Conservation (phyloP, 2,113 vertebrate genomes). For the Lagenorhynchus albirostris region DNA sequence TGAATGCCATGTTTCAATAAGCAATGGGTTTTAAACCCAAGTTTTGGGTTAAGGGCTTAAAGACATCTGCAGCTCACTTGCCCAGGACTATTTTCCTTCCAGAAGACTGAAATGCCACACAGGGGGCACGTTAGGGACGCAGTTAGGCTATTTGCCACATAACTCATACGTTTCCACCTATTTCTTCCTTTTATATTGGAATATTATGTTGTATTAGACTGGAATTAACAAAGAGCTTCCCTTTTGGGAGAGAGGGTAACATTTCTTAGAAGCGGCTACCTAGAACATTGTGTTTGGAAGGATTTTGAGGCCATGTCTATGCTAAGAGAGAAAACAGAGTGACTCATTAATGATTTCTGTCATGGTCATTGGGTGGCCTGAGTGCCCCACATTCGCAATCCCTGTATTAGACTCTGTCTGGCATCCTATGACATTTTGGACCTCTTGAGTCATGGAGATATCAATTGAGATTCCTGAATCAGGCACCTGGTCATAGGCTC, state of each 20-base stretch:
- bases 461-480: background rate
- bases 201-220: background rate
- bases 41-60: background rate
- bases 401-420: background rate
- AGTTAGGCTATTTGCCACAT: background rate
- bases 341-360: background rate
- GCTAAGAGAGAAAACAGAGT: background rate
- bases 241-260: background rate
- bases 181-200: background rate
- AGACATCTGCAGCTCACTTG: background rate
- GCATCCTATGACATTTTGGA: background rate
- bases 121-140: background rate
- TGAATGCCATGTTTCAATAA: slow-evolving; percentile 14
- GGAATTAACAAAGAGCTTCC: background rate
- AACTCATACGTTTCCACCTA: background rate
- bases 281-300: background rate
- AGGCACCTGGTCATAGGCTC: background rate
- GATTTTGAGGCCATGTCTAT: background rate
- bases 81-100: background rate
- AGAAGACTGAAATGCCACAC: background rate
- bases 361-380: background rate
- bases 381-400: background rate
- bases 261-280: background rate
- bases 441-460: background rate
- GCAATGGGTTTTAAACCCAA: background rate